Evolutionary conservation across 2,888 invertebrate species (phyloP).

Genomic region (Leucophenga maculata): DNA sequence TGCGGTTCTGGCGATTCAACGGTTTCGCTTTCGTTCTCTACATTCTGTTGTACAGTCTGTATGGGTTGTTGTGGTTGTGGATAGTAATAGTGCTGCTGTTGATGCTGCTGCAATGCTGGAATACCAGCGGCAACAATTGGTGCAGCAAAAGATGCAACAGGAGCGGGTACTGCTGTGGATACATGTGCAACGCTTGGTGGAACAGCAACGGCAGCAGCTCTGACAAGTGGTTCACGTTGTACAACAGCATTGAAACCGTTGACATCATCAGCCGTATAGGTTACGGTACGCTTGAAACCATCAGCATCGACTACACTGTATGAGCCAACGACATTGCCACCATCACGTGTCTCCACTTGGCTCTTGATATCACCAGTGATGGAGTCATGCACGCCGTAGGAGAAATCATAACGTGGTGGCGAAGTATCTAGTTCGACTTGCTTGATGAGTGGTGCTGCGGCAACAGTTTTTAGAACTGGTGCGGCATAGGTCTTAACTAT

Average conservation of each 20-base stretch:
- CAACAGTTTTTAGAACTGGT: constrained; percentile 22
- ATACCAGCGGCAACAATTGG: constrained; percentile 10
- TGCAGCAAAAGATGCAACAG: neutral
- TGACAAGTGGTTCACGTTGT: constrained; percentile 72
- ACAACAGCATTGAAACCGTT: constrained; percentile 76
- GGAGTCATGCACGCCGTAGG: constrained; percentile 74
- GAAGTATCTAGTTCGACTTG: constrained; percentile 64
- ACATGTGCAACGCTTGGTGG: constrained; percentile 47
- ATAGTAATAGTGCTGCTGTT: constrained; percentile 27
- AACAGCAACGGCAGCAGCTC: constrained; percentile 45
- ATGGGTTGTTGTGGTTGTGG: constrained; percentile 42
- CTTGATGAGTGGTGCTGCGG: constrained; percentile 45
- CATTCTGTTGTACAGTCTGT: constrained; percentile 32
- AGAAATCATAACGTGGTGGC: constrained; percentile 71
- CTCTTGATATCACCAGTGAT: constrained; percentile 74
- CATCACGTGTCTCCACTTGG: constrained; percentile 74
- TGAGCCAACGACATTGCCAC: constrained; percentile 74
- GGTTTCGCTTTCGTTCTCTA: constrained; percentile 56
- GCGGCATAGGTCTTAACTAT: constrained; percentile 38
- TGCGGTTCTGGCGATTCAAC: constrained; percentile 55
- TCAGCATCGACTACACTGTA: constrained; percentile 75
- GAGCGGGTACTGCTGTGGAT: constrained; percentile 34
- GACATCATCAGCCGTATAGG: constrained; percentile 74
- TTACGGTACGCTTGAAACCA: constrained; percentile 74
- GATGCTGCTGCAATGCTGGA: constrained; percentile 22